A percentile compares a stretch with the other conserved stretches of the same genome.
Conservation (phyloP, 1,140 invertebrate species). For the Pentalonia nigronervosa region DNA sequence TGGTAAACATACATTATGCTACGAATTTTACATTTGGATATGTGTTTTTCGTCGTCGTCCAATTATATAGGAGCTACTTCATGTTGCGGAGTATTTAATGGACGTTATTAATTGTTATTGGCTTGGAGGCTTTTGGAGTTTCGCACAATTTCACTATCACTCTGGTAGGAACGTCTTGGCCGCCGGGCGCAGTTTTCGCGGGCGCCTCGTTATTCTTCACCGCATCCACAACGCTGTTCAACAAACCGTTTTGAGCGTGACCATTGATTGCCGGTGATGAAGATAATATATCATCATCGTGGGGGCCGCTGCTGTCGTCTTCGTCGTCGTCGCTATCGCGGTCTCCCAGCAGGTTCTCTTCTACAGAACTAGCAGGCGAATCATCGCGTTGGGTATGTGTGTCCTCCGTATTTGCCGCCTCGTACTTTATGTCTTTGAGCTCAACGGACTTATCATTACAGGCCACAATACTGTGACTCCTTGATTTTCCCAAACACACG, state of each 20-base stretch:
- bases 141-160: conserved; percentile 45
- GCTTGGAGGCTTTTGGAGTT: conserved; percentile 27
- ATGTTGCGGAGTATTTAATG: not conserved
- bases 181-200: not conserved
- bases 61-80: not conserved
- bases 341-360: conserved; percentile 42
- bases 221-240: not conserved
- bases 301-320: not conserved
- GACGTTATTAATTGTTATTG: conserved; percentile 33
- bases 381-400: not conserved
- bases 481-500: not conserved
- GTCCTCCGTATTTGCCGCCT: not conserved
- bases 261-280: not conserved
- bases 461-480: not conserved
- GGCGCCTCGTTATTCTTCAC: not conserved
- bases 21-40: conserved; percentile 12
- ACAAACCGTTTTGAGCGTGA: not conserved
- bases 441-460: conserved; percentile 14
- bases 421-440: conserved; percentile 44
- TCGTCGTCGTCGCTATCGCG: conserved; percentile 18
- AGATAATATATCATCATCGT: not conserved
- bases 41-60: not conserved
- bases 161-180: conserved; percentile 37
- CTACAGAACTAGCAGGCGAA: not conserved
- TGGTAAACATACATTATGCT: conserved; percentile 17